Evolutionary conservation across 2,888 invertebrate genomes (phyloP), one percentile per base, ranked within the genome.

Genomic region (Volucella bombylans): DNA sequence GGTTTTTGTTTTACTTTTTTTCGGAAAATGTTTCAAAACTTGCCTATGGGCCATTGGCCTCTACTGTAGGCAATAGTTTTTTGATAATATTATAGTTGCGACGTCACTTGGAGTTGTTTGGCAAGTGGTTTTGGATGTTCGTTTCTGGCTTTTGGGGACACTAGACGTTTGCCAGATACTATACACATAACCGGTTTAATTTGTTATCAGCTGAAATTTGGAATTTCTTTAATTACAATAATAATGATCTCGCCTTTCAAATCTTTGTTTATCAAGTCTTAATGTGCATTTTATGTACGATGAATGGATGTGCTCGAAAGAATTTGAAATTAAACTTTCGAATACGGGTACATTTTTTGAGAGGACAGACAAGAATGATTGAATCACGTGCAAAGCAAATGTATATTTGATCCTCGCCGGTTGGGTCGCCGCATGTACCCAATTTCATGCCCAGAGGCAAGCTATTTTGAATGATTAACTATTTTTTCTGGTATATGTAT

Each of bases 1-100:
- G 18, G 18, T 52, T n/a, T 50, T 38, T 55, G 38, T 55, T 38
- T n/a, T 23, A 2, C 18, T 23, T 54, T 54, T 23, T 12, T 12
- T 2, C 18, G 41, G 50, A 55, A 65, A 31, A 57, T 43, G 15
- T 57, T 50, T 67, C 47, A 39, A 67, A 76, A 50, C 59, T 52
- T 55, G 43, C 65, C 50, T 12, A 15, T 18, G 49, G 65, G 50
- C 23, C 43, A 50, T 50, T 67, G 74, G 18, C 67, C 67, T 59
- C 67, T 67, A 52, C 52, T 52, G 64, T 47, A 64, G 64, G 18
- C 18, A 18, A 1, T 2, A 18, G 2, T 18, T 2, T 18, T 18
- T 2, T 18, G 1, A 18, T n/a, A n/a, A n/a, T n/a, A n/a, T n/a
- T n/a, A n/a, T 65, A 52, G 52, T 65, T 65, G 52, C 52, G 52